Conservation (phyloP, 2,888 invertebrate genomes). For the Steinernema carpocapsae region DNA sequence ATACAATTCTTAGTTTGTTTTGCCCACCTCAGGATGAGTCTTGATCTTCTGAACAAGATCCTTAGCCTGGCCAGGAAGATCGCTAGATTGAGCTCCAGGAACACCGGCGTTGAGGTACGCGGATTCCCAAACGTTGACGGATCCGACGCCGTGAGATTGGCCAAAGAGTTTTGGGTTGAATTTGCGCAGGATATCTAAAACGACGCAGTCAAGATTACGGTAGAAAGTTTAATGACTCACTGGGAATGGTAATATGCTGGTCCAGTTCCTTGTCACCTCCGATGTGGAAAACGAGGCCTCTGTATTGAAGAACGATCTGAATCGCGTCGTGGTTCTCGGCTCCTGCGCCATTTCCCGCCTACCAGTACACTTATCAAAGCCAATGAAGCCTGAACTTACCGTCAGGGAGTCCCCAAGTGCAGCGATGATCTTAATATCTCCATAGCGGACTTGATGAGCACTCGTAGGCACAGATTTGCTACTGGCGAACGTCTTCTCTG, state of each 20-base stretch:
- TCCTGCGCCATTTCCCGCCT: conserved; percentile 62
- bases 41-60: conserved; percentile 53
- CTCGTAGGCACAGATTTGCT: conserved; percentile 69
- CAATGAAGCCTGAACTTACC: no score
- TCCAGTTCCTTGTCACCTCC: conserved; percentile 55
- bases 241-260: conserved; percentile 56
- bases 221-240: no score
- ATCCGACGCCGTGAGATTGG: conserved; percentile 54
- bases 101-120: conserved; percentile 53
- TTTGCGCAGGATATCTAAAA: conserved; percentile 76
- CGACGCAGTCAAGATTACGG: no score
- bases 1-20: no score
- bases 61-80: conserved; percentile 52
- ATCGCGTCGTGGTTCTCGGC: conserved; percentile 53
- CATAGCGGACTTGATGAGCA: conserved; percentile 51
- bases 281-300: conserved; percentile 57
- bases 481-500: conserved; percentile 37
- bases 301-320: conserved; percentile 56
- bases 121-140: conserved; percentile 58
- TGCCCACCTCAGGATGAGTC: conserved; percentile 47
- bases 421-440: conserved; percentile 57
- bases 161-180: conserved; percentile 77
- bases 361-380: neutral
- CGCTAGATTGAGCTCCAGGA: conserved; percentile 55
- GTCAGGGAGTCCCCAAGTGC: conserved; percentile 59